Conservation (phyloP, 2,888 invertebrate genomes). For the Cheilosia vulpina region DNA sequence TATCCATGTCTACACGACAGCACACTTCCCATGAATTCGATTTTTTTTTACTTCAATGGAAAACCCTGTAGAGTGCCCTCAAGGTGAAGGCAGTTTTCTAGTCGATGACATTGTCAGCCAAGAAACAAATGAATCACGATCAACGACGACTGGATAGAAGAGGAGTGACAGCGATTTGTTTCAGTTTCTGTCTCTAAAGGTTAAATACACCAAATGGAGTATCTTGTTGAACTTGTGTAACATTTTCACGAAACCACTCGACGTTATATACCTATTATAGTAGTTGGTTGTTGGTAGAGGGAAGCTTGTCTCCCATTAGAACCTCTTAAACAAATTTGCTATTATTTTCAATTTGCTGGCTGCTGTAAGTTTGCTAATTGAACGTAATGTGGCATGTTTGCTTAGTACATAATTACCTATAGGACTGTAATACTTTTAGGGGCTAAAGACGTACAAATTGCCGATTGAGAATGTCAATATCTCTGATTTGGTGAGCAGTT, state of each 20-base stretch:
- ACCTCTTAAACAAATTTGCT: slow-evolving; percentile 47
- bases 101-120: slow-evolving; percentile 37
- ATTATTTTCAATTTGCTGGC: slow-evolving; percentile 28
- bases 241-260: slow-evolving; percentile 10
- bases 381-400: slow-evolving; percentile 28
- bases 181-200: slow-evolving; percentile 20
- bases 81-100: slow-evolving; percentile 49
- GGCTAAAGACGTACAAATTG: background rate
- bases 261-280: too few species aligned
- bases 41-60: slow-evolving; percentile 20
- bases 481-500: too few species aligned
- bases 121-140: slow-evolving; percentile 51
- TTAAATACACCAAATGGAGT: slow-evolving; percentile 33
- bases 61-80: slow-evolving; percentile 40
- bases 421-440: background rate
- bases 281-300: background rate
- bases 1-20: background rate
- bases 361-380: slow-evolving; percentile 44
- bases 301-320: slow-evolving; percentile 6
- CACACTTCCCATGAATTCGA: slow-evolving; percentile 13
- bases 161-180: slow-evolving; percentile 21
- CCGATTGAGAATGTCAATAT: background rate
- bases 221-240: slow-evolving; percentile 29
- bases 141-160: slow-evolving; percentile 3
- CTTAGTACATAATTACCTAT: background rate